Evolutionary conservation across 1,140 invertebrate species (phyloP).

Genomic region (Anadara kagoshimensis): DNA sequence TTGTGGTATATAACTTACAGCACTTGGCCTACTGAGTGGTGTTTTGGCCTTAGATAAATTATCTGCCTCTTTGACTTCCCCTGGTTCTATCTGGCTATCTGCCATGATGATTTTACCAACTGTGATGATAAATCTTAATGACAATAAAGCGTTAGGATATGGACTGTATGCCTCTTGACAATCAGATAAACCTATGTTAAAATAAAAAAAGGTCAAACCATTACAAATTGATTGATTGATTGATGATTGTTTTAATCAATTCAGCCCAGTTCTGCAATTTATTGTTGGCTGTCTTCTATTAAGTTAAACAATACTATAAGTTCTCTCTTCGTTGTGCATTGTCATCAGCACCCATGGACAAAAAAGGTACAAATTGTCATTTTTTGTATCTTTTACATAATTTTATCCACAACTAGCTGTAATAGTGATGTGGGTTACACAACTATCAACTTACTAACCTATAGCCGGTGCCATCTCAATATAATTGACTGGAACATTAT

Average conservation of each 20-base stretch:
- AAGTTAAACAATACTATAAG: background rate
- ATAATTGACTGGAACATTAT: too few species aligned
- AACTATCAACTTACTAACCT: too few species aligned
- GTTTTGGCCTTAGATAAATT: slow-evolving; percentile 44
- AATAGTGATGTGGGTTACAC: too few species aligned
- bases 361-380: background rate
- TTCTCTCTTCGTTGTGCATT: background rate
- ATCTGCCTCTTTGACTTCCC: slow-evolving; percentile 64
- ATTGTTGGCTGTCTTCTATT: background rate
- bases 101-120: slow-evolving; percentile 70
- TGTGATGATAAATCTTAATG: slow-evolving; percentile 69
- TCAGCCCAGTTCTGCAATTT: too few species aligned
- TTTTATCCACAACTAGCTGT: too few species aligned
- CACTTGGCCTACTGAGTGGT: slow-evolving; percentile 50
- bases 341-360: background rate
- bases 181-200: slow-evolving; percentile 62
- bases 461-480: too few species aligned
- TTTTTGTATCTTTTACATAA: too few species aligned
- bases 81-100: slow-evolving; percentile 61
- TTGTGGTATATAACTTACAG: slow-evolving; percentile 9
- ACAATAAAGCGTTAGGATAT: slow-evolving; percentile 71
- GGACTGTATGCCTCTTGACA: slow-evolving; percentile 71
- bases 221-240: too few species aligned
- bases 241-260: too few species aligned
- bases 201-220: background rate